These are phyloP conservation scores for Phymatocera aterrima DNA, from an alignment of 2,888 invertebrate species.

Conservation along the genomic window DNA sequence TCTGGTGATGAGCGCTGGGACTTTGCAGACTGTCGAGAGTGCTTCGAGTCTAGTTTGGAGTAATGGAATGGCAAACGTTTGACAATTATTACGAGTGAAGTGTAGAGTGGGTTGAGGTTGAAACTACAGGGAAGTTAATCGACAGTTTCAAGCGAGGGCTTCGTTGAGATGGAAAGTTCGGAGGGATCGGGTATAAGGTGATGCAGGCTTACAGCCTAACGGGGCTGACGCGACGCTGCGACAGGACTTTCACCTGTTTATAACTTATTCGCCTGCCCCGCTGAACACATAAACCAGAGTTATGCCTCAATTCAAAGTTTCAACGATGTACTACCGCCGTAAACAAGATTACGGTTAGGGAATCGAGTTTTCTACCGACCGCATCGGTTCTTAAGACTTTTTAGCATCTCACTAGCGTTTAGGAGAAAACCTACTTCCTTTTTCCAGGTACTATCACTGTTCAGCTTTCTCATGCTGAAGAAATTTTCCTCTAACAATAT, in stretches of 20 bases:
- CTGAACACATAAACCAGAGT: slow-evolving; percentile 41
- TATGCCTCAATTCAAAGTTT: slow-evolving; percentile 41
- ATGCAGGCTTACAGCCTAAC: slow-evolving; percentile 18
- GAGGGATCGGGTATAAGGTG: slow-evolving; percentile 24
- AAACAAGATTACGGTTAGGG: slow-evolving; percentile 41
- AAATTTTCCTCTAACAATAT: neutral
- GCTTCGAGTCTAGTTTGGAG: neutral
- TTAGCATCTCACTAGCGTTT: neutral
- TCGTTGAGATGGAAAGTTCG: slow-evolving; percentile 24
- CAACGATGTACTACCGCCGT: slow-evolving; percentile 39
- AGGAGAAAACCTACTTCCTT: neutral
- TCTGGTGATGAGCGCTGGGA: slow-evolving; percentile 1
- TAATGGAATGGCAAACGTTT: slow-evolving; percentile 32
- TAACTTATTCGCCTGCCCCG: slow-evolving; percentile 32
- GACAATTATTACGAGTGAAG: slow-evolving; percentile 33
- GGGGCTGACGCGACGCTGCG: slow-evolving; percentile 23
- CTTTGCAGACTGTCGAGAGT: neutral
- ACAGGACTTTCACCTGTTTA: slow-evolving; percentile 43
- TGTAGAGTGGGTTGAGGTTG: slow-evolving; percentile 30
- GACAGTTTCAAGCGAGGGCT: slow-evolving; percentile 14
- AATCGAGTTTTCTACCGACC: slow-evolving; percentile 22
- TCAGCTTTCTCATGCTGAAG: neutral
- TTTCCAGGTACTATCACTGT: neutral
- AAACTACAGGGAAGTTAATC: slow-evolving; percentile 39
- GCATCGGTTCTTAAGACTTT: slow-evolving; percentile 3